Evolutionary conservation across 2,797 vertebrate genomes (phyloP).

Genomic region (Sebastes kiyomatsui): DNA sequence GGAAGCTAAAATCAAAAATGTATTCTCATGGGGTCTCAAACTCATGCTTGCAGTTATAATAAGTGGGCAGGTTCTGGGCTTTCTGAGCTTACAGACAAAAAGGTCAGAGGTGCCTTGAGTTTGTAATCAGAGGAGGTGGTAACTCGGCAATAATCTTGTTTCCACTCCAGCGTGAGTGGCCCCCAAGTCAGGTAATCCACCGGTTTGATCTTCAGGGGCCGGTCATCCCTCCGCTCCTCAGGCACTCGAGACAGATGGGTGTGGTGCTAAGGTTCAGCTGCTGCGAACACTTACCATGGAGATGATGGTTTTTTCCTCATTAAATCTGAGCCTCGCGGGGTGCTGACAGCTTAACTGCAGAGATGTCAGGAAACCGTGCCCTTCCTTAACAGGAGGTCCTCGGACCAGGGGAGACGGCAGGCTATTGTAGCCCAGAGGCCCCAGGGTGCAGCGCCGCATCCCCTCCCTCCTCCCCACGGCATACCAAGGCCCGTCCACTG

Average conservation of each 20-base stretch:
- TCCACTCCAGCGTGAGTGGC: conserved; percentile 68
- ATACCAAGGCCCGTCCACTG: conserved; percentile 18
- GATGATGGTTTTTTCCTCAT: conserved; percentile 79
- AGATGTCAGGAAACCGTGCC: conserved; percentile 76
- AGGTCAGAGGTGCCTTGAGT: conserved; percentile 69
- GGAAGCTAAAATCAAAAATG: neutral
- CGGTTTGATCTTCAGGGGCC: conserved; percentile 65
- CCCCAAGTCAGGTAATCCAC: conserved; percentile 75
- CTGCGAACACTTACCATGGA: conserved; percentile 72
- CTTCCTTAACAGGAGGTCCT: conserved; percentile 70
- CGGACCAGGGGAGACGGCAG: conserved; percentile 43
- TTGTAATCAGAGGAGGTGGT: conserved; percentile 77
- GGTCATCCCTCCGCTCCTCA: conserved; percentile 54
- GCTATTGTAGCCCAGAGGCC: conserved; percentile 48
- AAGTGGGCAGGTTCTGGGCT: conserved; percentile 16
- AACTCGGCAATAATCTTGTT: conserved; percentile 77
- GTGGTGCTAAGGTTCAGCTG: conserved; percentile 70
- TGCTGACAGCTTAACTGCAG: conserved; percentile 82
- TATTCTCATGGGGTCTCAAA: neutral
- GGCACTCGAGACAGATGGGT: conserved; percentile 53
- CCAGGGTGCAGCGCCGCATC: conserved; percentile 41
- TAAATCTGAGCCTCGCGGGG: conserved; percentile 72
- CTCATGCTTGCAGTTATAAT: conserved; percentile 5
- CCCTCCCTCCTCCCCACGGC: neutral
- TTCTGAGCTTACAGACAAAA: conserved; percentile 40